Evolutionary conservation across 2,888 invertebrate species (phyloP).

Genomic region (Laothoe populi): DNA sequence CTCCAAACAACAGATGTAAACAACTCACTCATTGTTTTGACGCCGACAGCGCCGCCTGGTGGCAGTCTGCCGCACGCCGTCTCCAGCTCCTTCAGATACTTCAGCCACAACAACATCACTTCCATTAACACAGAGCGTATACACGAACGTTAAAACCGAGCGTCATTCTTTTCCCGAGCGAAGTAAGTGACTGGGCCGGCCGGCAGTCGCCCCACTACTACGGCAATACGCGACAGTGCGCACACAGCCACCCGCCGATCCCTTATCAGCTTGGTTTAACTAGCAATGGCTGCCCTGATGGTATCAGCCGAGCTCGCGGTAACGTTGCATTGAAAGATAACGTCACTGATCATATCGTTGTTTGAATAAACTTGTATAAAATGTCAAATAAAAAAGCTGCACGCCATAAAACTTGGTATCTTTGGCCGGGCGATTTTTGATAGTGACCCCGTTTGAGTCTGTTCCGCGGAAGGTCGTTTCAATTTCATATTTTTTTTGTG

Average conservation of each 20-base stretch:
- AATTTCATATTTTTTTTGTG: neutral
- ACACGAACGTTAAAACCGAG: slow-evolving; percentile 41
- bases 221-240: slow-evolving; percentile 37
- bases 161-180: slow-evolving; percentile 83
- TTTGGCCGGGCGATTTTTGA: slow-evolving; percentile 67
- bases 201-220: slow-evolving; percentile 66
- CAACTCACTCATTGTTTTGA: slow-evolving; percentile 80
- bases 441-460: slow-evolving; percentile 49
- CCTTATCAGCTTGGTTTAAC: slow-evolving; percentile 83
- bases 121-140: slow-evolving; percentile 22
- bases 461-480: slow-evolving; percentile 18
- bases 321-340: slow-evolving; percentile 85
- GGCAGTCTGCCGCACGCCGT: slow-evolving; percentile 66
- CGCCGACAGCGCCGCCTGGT: slow-evolving; percentile 71
- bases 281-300: slow-evolving; percentile 83
- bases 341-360: slow-evolving; percentile 81
- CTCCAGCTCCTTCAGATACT: slow-evolving; percentile 79
- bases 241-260: slow-evolving; percentile 63
- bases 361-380: slow-evolving; percentile 85
- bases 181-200: slow-evolving; percentile 80
- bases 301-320: slow-evolving; percentile 81
- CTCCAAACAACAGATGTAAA: slow-evolving; percentile 47
- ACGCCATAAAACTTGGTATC: slow-evolving; percentile 73
- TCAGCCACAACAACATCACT: slow-evolving; percentile 82
- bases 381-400: slow-evolving; percentile 84